Percentiles rank a stretch among this genome's conserved stretches.
These are phyloP conservation scores for Enteromius fasciolatus DNA, from an alignment of 2,797 vertebrate genomes.

Conservation along the genomic window DNA sequence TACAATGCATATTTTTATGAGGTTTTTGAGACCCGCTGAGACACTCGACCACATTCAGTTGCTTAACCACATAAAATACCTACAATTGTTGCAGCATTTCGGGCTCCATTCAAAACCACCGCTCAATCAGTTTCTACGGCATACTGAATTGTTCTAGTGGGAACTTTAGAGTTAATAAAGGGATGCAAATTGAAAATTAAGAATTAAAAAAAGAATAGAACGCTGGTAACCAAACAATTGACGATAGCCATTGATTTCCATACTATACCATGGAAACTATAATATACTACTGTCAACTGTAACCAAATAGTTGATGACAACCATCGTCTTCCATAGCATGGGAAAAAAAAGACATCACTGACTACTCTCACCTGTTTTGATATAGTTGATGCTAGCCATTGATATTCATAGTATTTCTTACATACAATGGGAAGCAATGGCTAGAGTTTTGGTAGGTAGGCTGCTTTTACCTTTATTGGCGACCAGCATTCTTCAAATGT, in stretches of 20 bases:
- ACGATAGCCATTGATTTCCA: neutral
- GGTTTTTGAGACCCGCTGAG: neutral
- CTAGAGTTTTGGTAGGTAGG: neutral
- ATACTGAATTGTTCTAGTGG: slow-evolving; percentile 4
- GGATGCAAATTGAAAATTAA: neutral
- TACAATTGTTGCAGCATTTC: slow-evolving; percentile 37
- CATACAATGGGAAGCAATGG: too few species aligned
- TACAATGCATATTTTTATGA: slow-evolving; percentile 34
- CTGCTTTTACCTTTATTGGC: neutral
- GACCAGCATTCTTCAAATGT: neutral
- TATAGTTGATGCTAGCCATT: too few species aligned
- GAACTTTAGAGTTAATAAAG: slow-evolving; percentile 1
- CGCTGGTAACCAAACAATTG: neutral
- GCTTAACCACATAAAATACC: slow-evolving; percentile 6
- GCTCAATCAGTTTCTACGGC: slow-evolving; percentile 7
- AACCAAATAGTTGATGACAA: neutral
- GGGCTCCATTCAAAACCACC: slow-evolving; percentile 30
- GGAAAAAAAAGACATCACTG: too few species aligned
- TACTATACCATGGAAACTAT: neutral
- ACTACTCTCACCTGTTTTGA: too few species aligned
- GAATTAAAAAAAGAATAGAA: neutral
- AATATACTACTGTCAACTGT: neutral
- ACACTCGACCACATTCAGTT: slow-evolving; percentile 13
- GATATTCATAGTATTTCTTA: too few species aligned
- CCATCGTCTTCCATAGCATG: neutral